Conservation (phyloP, 1,140 invertebrate species). For the Apis florea region DNA sequence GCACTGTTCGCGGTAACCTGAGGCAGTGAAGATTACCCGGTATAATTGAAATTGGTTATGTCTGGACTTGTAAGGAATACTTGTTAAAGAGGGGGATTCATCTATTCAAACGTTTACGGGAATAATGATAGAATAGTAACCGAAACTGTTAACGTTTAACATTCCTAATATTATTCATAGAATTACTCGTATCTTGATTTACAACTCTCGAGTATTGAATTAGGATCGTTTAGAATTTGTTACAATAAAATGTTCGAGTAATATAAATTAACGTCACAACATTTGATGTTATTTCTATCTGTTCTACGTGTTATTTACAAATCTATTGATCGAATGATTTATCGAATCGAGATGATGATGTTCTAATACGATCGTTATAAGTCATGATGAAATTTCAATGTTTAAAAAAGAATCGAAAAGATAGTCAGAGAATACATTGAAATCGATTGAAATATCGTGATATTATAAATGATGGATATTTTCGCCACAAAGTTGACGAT, state of each 20-base stretch:
- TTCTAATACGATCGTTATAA: background rate
- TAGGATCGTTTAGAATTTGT: no score
- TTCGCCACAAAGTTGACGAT: background rate
- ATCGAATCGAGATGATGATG: background rate
- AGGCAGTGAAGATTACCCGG: constrained; percentile 15
- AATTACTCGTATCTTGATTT: background rate
- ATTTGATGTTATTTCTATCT: background rate
- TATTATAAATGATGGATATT: constrained; percentile 33
- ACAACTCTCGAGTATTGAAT: no score
- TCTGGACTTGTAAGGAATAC: constrained; percentile 1
- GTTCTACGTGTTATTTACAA: background rate
- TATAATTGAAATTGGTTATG: constrained; percentile 45
- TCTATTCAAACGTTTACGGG: background rate
- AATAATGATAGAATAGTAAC: background rate
- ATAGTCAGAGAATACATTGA: constrained; percentile 16
- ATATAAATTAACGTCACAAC: no score
- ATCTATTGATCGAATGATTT: background rate
- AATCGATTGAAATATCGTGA: constrained; percentile 36
- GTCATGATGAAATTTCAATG: background rate
- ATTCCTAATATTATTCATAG: background rate
- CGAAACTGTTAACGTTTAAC: background rate
- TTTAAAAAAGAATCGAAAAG: background rate
- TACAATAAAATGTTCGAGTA: no score
- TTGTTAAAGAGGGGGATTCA: background rate
- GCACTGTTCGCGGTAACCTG: constrained; percentile 2